Evolutionary conservation across 2,888 invertebrate species (phyloP), one percentile per base, ranked within the genome.

Genomic region (Mythimna vitellina): DNA sequence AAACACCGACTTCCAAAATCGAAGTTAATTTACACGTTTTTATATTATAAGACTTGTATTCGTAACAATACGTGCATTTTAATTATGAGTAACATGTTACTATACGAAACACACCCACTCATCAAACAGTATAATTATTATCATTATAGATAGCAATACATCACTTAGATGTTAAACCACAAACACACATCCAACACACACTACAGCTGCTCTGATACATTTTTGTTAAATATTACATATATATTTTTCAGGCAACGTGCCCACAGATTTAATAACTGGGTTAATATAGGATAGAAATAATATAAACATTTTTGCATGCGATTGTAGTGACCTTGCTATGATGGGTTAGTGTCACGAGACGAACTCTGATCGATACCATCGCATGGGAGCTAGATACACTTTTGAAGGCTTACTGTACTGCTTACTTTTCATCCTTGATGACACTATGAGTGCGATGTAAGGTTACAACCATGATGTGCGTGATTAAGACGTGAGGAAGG

Each of bases 271-370:
- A 70, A 65, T 77, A 29, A 54, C 20, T 8, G 9, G 3, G 70
- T 79, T 70, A 80, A 64, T 67, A 51, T 74, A 49, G 61, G 57
- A 75, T 58, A 71, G 66, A 67, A 66, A 74, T 79, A 70, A 66
- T 71, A 70, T 70, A 42, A 80, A 83, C 65, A 81, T 83, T 79
- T 83, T 83, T 68, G 82, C 82, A 82, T 80, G 82, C 83, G 71
- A 82, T 70, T 76, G 81, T 83, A 35, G 29, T 76, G 84, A 82
- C 82, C 82, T 82, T 82, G 84, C 64, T 46, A 35, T 73, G 76
- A 81, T 83, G 73, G 84, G 66, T 20, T 49, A 14, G 53, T 67
- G 73, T 63, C 84, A 82, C 84, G 80, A 82, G 57, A 80, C 61
- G 12, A n/a, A 17, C 32, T n/a, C 32, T 76, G 67, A 76, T 80